These are phyloP conservation scores for Aquila chrysaetos DNA, from an alignment of 2,797 vertebrate genomes.

Conservation along the genomic window DNA sequence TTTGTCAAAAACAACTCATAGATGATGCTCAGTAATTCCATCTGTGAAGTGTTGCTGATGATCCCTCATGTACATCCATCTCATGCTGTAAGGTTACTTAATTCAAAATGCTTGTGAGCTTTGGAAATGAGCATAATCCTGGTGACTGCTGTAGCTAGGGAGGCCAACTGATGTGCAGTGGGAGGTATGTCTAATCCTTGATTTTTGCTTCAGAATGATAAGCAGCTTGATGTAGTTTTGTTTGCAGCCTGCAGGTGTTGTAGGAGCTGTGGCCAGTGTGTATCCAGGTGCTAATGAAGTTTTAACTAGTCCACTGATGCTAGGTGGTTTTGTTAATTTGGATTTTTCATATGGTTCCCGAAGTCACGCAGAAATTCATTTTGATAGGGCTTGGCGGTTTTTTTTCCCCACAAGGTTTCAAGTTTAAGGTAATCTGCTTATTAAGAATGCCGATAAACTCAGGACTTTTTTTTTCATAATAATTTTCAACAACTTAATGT, in stretches of 20 bases:
- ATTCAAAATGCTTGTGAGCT: background rate
- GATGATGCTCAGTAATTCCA: background rate
- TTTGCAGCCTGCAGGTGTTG: background rate
- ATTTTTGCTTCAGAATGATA: background rate
- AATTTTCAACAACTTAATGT: background rate
- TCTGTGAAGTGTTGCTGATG: background rate
- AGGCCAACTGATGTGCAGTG: background rate
- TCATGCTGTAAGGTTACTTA: background rate
- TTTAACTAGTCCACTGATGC: background rate
- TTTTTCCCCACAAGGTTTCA: background rate
- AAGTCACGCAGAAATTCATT: background rate
- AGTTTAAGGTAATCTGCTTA: background rate
- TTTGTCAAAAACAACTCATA: background rate
- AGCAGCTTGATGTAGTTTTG: constrained; percentile 6
- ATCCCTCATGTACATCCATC: background rate
- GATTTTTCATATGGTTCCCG: background rate
- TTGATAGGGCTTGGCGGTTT: background rate
- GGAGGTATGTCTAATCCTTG: background rate
- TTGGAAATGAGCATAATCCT: constrained; percentile 1
- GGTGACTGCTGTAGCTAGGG: background rate
- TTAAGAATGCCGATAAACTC: background rate
- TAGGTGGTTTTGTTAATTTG: background rate
- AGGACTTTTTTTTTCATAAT: background rate
- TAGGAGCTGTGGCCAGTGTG: background rate
- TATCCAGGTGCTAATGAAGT: background rate